Evolutionary conservation across 2,888 invertebrate genomes (phyloP).

Genomic region (Pristionchus japonicus): DNA sequence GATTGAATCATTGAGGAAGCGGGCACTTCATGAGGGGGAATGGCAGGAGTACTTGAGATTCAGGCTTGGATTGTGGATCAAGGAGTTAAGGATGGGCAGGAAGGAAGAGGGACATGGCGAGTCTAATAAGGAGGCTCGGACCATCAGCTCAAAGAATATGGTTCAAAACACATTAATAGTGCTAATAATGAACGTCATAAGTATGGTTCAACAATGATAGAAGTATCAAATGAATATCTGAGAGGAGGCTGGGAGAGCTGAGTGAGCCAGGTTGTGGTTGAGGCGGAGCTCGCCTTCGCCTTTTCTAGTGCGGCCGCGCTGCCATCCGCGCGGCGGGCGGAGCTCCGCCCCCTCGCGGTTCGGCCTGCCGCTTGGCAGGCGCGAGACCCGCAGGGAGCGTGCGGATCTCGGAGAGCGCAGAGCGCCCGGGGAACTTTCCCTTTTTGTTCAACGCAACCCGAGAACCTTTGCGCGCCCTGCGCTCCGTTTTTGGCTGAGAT

Average conservation of each 20-base stretch:
- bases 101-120: no score
- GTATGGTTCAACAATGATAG: no score
- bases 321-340: not conserved
- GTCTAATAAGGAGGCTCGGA: not conserved
- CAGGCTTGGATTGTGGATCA: slow-evolving; percentile 29
- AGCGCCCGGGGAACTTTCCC: slow-evolving; percentile 7
- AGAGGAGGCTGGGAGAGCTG: not conserved
- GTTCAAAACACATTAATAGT: no score
- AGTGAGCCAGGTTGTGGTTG: not conserved
- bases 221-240: not conserved
- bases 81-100: not conserved
- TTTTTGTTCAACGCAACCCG: slow-evolving; percentile 31
- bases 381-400: not conserved
- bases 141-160: not conserved
- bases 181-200: no score
- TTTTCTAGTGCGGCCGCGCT: slow-evolving; percentile 15
- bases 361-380: not conserved
- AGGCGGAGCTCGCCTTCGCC: not conserved
- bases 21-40: not conserved
- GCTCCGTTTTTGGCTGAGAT: not conserved
- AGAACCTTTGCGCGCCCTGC: slow-evolving; percentile 5
- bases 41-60: slow-evolving; percentile 1
- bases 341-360: slow-evolving; percentile 34
- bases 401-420: not conserved
- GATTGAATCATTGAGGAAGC: slow-evolving; percentile 3